Evolutionary conservation across 2,113 vertebrate species (phyloP).

Genomic region (Semnornis frantzii): DNA sequence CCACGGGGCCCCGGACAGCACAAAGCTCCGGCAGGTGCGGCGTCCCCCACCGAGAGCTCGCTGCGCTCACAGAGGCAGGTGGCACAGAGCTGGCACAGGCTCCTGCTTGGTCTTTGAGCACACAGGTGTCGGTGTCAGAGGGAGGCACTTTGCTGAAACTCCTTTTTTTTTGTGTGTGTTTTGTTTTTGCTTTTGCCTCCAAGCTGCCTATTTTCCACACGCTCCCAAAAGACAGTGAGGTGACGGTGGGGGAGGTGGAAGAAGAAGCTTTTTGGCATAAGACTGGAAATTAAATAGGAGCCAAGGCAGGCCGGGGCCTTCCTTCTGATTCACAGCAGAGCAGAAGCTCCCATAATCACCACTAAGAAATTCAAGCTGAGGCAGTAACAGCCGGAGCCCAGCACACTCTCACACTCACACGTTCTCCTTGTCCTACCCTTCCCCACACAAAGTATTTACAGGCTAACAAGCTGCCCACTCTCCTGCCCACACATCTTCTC

Average conservation of each 20-base stretch:
- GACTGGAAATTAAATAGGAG: constrained; percentile 23
- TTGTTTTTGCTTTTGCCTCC: not conserved
- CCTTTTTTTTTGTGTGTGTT: not conserved
- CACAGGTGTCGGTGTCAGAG: not conserved
- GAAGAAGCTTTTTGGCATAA: constrained; percentile 48
- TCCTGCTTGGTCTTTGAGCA: not conserved
- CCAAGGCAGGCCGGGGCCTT: constrained; percentile 32
- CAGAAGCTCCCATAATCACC: constrained; percentile 6
- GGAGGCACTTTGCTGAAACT: constrained; percentile 46
- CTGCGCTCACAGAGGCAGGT: not conserved
- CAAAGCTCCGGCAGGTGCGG: not conserved
- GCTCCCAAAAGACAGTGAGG: constrained; percentile 9
- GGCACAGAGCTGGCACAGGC: not conserved
- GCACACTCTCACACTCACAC: not conserved
- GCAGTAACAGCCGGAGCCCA: constrained; percentile 31
- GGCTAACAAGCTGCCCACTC: constrained; percentile 27
- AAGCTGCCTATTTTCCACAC: constrained; percentile 6
- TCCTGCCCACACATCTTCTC: not conserved
- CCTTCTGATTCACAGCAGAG: not conserved
- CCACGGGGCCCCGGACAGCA: not conserved
- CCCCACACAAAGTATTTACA: constrained; percentile 56
- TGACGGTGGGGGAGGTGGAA: constrained; percentile 11
- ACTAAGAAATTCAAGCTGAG: not conserved
- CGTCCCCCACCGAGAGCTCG: rapidly evolving
- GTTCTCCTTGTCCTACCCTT: constrained; percentile 41